These are phyloP conservation scores for Sebastes iracundus DNA, from an alignment of 2,797 vertebrate species.

Conservation along the genomic window DNA sequence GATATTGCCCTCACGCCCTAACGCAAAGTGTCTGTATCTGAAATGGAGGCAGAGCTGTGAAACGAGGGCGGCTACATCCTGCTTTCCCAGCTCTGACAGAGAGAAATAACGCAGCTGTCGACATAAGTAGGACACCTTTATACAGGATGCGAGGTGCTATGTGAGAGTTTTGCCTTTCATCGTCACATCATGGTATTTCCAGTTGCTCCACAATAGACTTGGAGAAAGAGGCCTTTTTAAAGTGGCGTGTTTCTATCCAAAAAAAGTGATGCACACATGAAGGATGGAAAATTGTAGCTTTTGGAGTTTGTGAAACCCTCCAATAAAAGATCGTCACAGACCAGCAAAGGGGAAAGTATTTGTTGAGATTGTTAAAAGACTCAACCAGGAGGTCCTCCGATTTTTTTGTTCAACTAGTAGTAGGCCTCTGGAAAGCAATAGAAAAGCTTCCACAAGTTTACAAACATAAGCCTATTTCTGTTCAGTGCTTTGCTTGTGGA, in stretches of 20 bases:
- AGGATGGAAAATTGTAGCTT: conserved; percentile 6
- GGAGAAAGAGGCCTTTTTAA: conserved; percentile 46
- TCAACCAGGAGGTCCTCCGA: conserved; percentile 7
- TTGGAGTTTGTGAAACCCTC: conserved; percentile 5
- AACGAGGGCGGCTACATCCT: conserved; percentile 32
- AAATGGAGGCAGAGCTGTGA: conserved; percentile 46
- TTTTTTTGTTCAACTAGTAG: conserved; percentile 13
- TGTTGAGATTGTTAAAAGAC: conserved; percentile 12
- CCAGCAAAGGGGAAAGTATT: conserved; percentile 11
- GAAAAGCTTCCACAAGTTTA: conserved; percentile 42
- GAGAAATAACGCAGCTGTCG: conserved; percentile 29
- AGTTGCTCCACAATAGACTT: conserved; percentile 1
- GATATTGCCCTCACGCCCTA: conserved; percentile 28
- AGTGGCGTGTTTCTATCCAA: background rate
- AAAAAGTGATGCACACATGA: conserved; percentile 10
- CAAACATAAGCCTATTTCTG: conserved; percentile 17
- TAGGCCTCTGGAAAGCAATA: conserved; percentile 26
- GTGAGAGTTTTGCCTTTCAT: conserved; percentile 47
- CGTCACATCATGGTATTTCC: conserved; percentile 18
- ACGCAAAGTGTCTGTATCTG: conserved; percentile 32
- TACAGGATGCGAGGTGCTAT: conserved; percentile 30
- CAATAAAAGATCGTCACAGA: conserved; percentile 1
- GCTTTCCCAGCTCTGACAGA: conserved; percentile 24
- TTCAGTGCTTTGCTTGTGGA: conserved; percentile 28
- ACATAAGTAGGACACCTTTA: conserved; percentile 38